A percentile compares a stretch with the other conserved stretches of the same genome.
phyloP scores from a whole-genome alignment of 2,888 invertebrate species.

The Litoditis marina region DNA sequence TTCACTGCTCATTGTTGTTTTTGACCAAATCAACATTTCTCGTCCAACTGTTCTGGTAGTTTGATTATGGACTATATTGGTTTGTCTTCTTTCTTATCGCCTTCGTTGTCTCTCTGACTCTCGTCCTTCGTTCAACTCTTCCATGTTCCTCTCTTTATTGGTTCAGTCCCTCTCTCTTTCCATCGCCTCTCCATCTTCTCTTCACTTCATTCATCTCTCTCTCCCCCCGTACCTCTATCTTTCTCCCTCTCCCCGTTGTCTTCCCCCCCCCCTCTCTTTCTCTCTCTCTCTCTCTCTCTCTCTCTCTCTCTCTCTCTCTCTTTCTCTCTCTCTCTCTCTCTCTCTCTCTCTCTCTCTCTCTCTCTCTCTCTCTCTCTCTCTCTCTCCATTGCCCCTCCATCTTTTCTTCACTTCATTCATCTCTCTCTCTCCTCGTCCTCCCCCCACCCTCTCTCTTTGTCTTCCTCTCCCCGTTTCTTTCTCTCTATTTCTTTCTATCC shows the following conservation, averaged over 20 bases:
- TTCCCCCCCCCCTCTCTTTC: slow-evolving; percentile 3
- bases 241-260: slow-evolving; percentile 10
- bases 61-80: too few relatives aligned
- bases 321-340: background rate
- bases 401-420: background rate
- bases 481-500: background rate
- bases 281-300: background rate
- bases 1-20: too few relatives aligned
- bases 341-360: background rate
- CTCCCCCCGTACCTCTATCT: background rate
- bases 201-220: background rate
- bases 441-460: background rate
- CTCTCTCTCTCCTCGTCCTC: background rate
- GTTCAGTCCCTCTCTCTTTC: background rate
- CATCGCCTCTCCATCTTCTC: background rate
- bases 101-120: background rate
- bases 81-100: background rate
- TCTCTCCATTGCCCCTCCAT: background rate
- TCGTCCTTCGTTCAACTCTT: too few relatives aligned
- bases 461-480: background rate
- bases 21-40: too few relatives aligned
- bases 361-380: background rate
- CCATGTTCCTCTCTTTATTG: too few relatives aligned
- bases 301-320: too few relatives aligned
- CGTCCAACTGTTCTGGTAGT: too few relatives aligned